phyloP scores from a whole-genome alignment of 2,888 invertebrate genomes.

The Diogma glabrata region DNA sequence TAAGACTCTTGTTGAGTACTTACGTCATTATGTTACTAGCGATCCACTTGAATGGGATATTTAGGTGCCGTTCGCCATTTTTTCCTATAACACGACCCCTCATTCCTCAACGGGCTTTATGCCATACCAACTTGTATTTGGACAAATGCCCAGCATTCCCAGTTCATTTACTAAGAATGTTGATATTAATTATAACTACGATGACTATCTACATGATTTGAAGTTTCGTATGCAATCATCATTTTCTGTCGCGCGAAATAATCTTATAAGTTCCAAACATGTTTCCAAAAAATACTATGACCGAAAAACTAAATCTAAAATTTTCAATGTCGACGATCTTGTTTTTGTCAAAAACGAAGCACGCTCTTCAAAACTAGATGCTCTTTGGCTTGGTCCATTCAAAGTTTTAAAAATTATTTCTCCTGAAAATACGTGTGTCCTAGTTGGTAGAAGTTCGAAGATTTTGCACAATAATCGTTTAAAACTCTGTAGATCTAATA shows the following conservation, averaged over 20 bases:
- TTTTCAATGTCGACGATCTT: no score
- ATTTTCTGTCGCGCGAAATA: slow-evolving; percentile 21
- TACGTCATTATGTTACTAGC: slow-evolving; percentile 24
- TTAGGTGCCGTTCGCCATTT: slow-evolving; percentile 24
- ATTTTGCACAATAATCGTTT: no score
- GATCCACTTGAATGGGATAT: slow-evolving; percentile 24
- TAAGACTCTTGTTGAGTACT: slow-evolving; percentile 23
- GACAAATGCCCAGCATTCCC: slow-evolving; percentile 25
- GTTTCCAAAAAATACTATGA: slow-evolving; percentile 21
- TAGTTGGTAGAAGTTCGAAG: no score
- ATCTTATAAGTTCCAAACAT: slow-evolving; percentile 22
- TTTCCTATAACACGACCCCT: slow-evolving; percentile 25
- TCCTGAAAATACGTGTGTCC: no score
- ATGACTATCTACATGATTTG: slow-evolving; percentile 21
- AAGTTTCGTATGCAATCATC: slow-evolving; percentile 21
- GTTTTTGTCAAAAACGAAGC: no score
- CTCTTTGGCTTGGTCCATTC: no score
- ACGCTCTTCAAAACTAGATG: no score
- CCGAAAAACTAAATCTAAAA: slow-evolving; percentile 20
- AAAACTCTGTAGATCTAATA: no score
- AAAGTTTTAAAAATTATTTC: no score
- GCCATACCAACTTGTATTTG: slow-evolving; percentile 29
- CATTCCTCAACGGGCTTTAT: slow-evolving; percentile 27
- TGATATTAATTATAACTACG: slow-evolving; percentile 19
- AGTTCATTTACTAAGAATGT: slow-evolving; percentile 19